Conservation (phyloP, 2,797 vertebrate genomes). For the Columba guinea region DNA sequence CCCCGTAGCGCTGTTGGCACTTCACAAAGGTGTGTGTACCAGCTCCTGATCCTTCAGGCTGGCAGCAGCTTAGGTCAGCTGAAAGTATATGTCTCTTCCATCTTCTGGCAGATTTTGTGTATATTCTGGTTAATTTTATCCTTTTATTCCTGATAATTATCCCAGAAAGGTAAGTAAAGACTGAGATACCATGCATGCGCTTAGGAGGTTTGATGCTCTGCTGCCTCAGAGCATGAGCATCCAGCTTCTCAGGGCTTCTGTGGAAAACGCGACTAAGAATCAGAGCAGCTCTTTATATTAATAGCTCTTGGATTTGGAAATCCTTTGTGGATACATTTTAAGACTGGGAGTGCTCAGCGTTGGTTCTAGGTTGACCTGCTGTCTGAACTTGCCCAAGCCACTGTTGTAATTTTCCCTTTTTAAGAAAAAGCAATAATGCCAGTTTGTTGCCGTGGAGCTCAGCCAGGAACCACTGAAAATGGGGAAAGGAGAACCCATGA, state of each 20-base stretch:
- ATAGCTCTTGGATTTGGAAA: background rate
- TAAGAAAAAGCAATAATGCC: background rate
- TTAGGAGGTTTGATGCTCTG: background rate
- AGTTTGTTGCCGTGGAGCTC: background rate
- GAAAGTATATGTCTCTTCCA: background rate
- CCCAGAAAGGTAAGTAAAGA: background rate
- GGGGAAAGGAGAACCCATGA: background rate
- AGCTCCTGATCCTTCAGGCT: background rate
- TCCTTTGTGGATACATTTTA: background rate
- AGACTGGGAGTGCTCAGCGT: background rate
- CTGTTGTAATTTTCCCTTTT: background rate
- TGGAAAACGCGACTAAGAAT: background rate
- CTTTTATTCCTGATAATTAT: background rate
- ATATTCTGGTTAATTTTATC: background rate
- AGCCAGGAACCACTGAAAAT: background rate
- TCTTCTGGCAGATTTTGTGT: background rate
- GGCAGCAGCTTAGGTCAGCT: background rate
- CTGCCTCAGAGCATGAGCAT: background rate
- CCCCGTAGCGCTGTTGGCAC: background rate
- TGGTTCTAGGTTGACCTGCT: background rate
- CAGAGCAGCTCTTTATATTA: background rate
- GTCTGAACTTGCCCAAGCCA: background rate
- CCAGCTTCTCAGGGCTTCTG: background rate
- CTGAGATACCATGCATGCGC: background rate
- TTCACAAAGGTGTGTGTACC: background rate